Evolutionary conservation across 2,888 invertebrate species (phyloP), one percentile per base, ranked within the genome.

Genomic region (Gerosis bhagava): DNA sequence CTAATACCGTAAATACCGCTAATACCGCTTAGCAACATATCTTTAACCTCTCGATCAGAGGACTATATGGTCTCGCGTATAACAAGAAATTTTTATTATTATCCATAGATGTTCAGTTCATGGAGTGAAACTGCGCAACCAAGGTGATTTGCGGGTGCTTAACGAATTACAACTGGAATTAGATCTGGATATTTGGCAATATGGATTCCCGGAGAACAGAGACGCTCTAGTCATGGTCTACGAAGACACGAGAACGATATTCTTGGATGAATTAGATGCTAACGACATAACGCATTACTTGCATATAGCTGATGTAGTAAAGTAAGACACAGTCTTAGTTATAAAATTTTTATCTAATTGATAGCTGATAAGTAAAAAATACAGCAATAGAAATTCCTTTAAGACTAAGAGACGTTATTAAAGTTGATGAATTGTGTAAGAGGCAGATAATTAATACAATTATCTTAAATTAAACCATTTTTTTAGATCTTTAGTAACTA

Each of bases 221-320:
- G 67, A 67, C 11, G 62, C 67, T 0, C 35, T 57, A 1, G 61
- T 67, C 6, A 68, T 70, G 69, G 63, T 67, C 0, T 44, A 61
- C 0, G 63, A 59, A 1, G 55, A 59, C 10, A 57, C 57, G 17
- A 51, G 26, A 11, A 39, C n/a, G 3, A 29, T 13, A 0, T 60
- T 71, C 34, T 36, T 66, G 1, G 45, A 53, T 1, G 34, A 29
- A 6, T 45, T 71, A 35, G 59, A 63, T 25, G 37, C 25, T 3
- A 56, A 54, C 11, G 54, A 56, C 12, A 31, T 69, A 3, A 34
- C 39, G 0, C 59, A 67, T 52, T 63, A 63, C 32, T 16, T 70
- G 6, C 49, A 63, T 22, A 32, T 62, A 3, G 51, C 44, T 16
- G 62, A 70, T 53, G 59, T 70, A 2, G 62, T 59, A 11, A 50